Evolutionary conservation across 2,888 invertebrate species (phyloP).

Genomic region (Busseola fusca): DNA sequence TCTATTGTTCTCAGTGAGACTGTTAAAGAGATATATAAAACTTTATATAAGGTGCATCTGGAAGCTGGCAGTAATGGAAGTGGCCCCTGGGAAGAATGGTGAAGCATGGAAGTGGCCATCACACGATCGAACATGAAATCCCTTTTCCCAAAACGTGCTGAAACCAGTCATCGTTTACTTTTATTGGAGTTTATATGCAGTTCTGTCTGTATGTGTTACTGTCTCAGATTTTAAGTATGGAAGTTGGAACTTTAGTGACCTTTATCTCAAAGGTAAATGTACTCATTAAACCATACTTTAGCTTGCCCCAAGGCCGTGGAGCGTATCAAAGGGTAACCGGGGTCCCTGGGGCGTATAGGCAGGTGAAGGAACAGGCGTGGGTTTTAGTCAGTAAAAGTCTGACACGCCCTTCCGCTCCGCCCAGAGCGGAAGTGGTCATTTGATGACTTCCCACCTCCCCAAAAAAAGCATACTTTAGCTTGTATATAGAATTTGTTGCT

Average conservation of each 20-base stretch:
- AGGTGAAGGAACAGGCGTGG: no score
- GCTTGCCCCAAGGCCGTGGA: no score
- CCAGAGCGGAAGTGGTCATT: no score
- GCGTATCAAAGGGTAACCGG: no score
- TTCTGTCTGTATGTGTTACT: conserved; percentile 16
- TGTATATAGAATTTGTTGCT: not conserved
- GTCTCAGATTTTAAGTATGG: not conserved
- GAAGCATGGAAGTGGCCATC: conserved; percentile 29
- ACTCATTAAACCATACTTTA: not conserved
- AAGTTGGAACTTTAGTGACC: not conserved
- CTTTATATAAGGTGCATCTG: conserved; percentile 44
- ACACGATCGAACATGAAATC: conserved; percentile 55
- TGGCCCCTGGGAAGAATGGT: conserved; percentile 37
- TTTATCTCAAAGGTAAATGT: conserved; percentile 20
- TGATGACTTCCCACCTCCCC: no score
- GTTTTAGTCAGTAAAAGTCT: no score
- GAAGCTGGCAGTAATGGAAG: conserved; percentile 43
- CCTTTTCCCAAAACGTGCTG: conserved; percentile 59
- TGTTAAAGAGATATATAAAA: conserved; percentile 42
- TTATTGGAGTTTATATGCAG: conserved; percentile 45
- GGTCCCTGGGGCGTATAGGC: not conserved
- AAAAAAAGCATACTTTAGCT: not conserved
- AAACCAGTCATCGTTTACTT: conserved; percentile 47
- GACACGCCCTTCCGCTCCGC: no score
- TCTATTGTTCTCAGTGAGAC: conserved; percentile 29